Evolutionary conservation across 1,140 invertebrate species (phyloP).

Genomic region (Philotrypesis tridentata): DNA sequence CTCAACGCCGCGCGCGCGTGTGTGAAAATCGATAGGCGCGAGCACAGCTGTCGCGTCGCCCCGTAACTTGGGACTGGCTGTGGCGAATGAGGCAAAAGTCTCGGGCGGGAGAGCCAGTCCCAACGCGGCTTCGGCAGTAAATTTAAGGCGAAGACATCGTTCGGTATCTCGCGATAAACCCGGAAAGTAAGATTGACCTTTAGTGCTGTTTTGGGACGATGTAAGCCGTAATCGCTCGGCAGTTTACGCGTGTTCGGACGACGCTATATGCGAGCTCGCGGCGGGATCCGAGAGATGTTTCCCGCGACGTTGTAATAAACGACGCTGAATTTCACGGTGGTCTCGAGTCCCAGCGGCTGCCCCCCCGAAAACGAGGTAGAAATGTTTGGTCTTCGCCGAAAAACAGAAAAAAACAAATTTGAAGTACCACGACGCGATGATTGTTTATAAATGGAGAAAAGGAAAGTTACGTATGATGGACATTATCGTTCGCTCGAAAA

Average conservation of each 20-base stretch:
- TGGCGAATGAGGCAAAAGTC: conserved; percentile 1
- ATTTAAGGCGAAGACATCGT: neutral
- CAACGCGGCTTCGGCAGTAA: neutral
- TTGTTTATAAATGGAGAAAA: too few relatives aligned
- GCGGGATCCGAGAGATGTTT: neutral
- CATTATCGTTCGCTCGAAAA: too few relatives aligned
- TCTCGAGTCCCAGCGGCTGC: too few relatives aligned
- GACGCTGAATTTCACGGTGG: neutral
- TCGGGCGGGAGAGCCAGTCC: neutral
- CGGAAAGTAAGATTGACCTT: conserved; percentile 12
- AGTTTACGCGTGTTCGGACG: neutral
- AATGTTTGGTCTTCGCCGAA: too few relatives aligned
- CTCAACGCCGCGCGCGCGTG: neutral
- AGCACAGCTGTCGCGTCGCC: conserved; percentile 1
- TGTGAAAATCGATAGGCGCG: conserved; percentile 25
- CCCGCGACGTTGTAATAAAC: too few relatives aligned
- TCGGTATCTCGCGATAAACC: neutral
- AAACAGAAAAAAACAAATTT: too few relatives aligned
- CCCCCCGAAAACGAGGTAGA: too few relatives aligned
- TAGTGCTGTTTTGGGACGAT: conserved; percentile 10
- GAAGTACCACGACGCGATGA: too few relatives aligned
- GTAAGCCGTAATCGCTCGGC: neutral
- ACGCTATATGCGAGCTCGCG: too few relatives aligned
- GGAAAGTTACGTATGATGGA: too few relatives aligned
- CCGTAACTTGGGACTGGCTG: neutral